Evolutionary conservation across 2,888 invertebrate species (phyloP).

Genomic region (Tetragonula carbonaria): DNA sequence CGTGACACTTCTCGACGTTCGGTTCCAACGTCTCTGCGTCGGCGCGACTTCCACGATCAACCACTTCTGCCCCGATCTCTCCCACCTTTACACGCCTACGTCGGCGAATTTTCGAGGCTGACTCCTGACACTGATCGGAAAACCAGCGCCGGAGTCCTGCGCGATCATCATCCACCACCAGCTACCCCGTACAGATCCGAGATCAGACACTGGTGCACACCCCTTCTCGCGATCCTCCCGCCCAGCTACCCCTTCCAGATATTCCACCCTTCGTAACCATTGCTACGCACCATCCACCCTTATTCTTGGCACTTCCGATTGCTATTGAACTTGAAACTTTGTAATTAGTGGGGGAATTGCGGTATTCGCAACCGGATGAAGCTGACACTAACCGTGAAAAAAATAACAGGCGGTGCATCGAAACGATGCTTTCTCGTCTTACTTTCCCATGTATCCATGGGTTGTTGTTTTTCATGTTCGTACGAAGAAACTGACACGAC

Average conservation of each 20-base stretch:
- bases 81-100: constrained; percentile 27
- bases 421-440: neutral
- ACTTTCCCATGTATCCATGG: neutral
- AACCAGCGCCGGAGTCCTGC: constrained; percentile 13
- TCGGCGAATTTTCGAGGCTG: constrained; percentile 6
- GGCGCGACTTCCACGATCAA: constrained; percentile 63
- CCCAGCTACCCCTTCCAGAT: too few relatives aligned
- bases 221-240: neutral
- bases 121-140: constrained; percentile 2
- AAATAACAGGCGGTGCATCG: constrained; percentile 18
- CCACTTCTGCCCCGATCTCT: constrained; percentile 3
- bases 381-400: constrained; percentile 31
- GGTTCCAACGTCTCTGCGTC: constrained; percentile 65
- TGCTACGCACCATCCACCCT: neutral
- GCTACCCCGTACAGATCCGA: neutral
- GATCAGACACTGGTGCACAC: neutral
- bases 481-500: too few relatives aligned
- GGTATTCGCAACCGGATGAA: constrained; percentile 22
- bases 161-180: neutral
- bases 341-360: constrained; percentile 46
- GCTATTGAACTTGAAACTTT: constrained; percentile 54
- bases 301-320: constrained; percentile 25
- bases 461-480: neutral
- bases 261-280: neutral
- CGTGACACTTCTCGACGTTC: constrained; percentile 63